Percentiles rank a stretch among this genome's conserved stretches.
These are phyloP conservation scores for Tuta absoluta DNA, from an alignment of 2,888 invertebrate species.

Conservation along the genomic window DNA sequence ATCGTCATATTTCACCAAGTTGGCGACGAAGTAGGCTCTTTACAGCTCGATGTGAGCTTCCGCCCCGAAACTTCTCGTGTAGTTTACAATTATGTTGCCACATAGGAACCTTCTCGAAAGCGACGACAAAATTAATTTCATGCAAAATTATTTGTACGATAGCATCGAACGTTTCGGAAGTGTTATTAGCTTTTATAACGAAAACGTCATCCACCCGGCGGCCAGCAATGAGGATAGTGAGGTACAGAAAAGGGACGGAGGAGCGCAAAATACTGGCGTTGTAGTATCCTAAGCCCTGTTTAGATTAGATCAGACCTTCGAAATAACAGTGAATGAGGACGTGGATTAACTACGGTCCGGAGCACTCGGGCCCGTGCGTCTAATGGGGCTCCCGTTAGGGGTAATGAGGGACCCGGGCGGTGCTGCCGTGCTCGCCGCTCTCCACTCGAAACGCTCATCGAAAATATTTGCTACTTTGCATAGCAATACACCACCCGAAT, in stretches of 20 bases:
- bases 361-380: slow-evolving; percentile 77
- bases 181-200: slow-evolving; percentile 74
- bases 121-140: slow-evolving; percentile 60
- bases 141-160: slow-evolving; percentile 60
- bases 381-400: slow-evolving; percentile 78
- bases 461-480: slow-evolving; percentile 50
- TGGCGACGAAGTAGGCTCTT: slow-evolving; percentile 24
- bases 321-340: slow-evolving; percentile 82
- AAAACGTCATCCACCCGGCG: slow-evolving; percentile 59
- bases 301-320: slow-evolving; percentile 82
- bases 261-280: slow-evolving; percentile 77
- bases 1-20: slow-evolving; percentile 37
- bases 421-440: slow-evolving; percentile 50
- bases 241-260: slow-evolving; percentile 79
- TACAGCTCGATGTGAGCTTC: slow-evolving; percentile 26
- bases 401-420: slow-evolving; percentile 74
- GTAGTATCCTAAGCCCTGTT: slow-evolving; percentile 80
- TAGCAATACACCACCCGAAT: slow-evolving; percentile 33
- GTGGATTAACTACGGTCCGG: slow-evolving; percentile 81
- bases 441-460: slow-evolving; percentile 48
- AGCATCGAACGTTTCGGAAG: slow-evolving; percentile 69
- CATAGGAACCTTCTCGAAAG: slow-evolving; percentile 34
- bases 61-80: slow-evolving; percentile 26
- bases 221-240: slow-evolving; percentile 68
- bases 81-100: slow-evolving; percentile 42